phyloP scores from a whole-genome alignment of 2,113 vertebrate species.

The Periophthalmodon schlosseri region DNA sequence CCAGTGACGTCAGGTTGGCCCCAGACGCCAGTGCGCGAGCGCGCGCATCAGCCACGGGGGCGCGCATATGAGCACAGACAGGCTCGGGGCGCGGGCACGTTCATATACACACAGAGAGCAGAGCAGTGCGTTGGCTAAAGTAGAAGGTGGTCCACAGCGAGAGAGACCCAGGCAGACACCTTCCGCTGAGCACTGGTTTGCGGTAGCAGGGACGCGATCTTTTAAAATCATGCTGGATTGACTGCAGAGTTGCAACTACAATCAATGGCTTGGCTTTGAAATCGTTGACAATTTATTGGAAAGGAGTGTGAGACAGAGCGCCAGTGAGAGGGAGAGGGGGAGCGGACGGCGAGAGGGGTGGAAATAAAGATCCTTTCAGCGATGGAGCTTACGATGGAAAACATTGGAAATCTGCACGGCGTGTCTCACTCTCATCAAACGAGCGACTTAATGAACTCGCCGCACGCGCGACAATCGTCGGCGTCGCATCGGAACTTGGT shows the following conservation, averaged over 20 bases:
- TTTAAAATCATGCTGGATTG: constrained; percentile 80
- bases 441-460: constrained; percentile 90
- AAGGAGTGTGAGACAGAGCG: constrained; percentile 69
- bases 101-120: constrained; percentile 67
- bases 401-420: constrained; percentile 91
- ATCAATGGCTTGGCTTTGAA: constrained; percentile 84
- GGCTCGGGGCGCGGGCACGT: constrained; percentile 68
- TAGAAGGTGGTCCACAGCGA: constrained; percentile 62
- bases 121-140: constrained; percentile 63
- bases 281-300: constrained; percentile 82
- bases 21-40: constrained; percentile 57
- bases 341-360: constrained; percentile 61
- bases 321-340: constrained; percentile 65
- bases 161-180: constrained; percentile 63
- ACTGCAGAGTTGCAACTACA: constrained; percentile 73
- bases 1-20: constrained; percentile 70
- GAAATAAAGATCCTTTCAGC: constrained; percentile 74
- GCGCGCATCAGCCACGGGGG: constrained; percentile 53
- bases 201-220: constrained; percentile 57
- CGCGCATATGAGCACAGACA: constrained; percentile 74
- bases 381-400: constrained; percentile 98
- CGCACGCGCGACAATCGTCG: constrained; percentile 84
- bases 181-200: constrained; percentile 57
- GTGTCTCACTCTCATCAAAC: constrained; percentile 89
- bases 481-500: constrained; percentile 90